A percentile compares a stretch with the other conserved stretches of the same genome.
phyloP scores from a whole-genome alignment of 2,888 invertebrate genomes.

The Dione juno region DNA sequence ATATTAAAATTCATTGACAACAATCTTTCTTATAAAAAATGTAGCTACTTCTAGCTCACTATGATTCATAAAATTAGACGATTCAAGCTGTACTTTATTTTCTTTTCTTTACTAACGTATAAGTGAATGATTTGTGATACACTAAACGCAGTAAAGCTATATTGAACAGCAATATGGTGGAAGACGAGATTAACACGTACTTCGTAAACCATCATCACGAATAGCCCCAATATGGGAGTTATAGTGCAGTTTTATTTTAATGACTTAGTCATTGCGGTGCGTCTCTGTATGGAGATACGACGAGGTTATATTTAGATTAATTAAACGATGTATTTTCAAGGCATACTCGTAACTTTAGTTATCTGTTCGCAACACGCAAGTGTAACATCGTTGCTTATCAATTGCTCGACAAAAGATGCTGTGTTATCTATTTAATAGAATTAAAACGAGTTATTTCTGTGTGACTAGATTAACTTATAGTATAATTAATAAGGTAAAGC shows the following conservation, averaged over 20 bases:
- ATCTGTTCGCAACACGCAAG: not conserved
- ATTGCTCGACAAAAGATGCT: constrained; percentile 3
- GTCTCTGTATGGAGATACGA: constrained; percentile 28
- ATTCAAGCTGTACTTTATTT: too few relatives aligned
- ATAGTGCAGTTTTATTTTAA: constrained; percentile 42
- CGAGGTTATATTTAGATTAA: constrained; percentile 36
- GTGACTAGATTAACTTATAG: not conserved
- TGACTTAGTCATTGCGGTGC: constrained; percentile 39
- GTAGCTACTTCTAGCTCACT: too few relatives aligned
- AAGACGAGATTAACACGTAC: constrained; percentile 5
- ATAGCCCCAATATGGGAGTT: constrained; percentile 42
- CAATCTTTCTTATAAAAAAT: too few relatives aligned
- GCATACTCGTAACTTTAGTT: constrained; percentile 4
- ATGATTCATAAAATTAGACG: too few relatives aligned
- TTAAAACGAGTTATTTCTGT: not conserved
- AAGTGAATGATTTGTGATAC: too few relatives aligned
- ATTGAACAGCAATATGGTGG: constrained; percentile 4
- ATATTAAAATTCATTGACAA: too few relatives aligned
- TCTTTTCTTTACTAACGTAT: too few relatives aligned
- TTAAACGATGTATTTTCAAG: constrained; percentile 23
- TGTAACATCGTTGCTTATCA: not conserved
- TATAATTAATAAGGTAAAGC: too few relatives aligned
- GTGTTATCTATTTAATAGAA: not conserved
- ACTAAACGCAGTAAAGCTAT: not conserved
- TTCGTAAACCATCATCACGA: constrained; percentile 39